Base-by-base conservation (phyloP, 2,113 vertebrate genomes). In the Eulemur macaco region DNA sequence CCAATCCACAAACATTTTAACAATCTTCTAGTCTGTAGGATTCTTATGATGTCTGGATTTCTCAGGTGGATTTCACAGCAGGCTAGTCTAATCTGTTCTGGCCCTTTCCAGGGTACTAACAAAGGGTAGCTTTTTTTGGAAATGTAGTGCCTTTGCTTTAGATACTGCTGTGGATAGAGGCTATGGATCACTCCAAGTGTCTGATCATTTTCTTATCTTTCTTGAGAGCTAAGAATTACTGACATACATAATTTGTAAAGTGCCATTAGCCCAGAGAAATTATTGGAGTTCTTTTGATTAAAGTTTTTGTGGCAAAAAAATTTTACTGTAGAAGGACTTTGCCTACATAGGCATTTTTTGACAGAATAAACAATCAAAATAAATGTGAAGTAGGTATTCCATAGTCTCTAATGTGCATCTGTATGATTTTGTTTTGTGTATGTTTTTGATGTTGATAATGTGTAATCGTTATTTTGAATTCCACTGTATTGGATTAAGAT, bases 391-490 rank as follows among this genome's bases (percentile, higher is more conserved):
- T 1, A 92, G 47, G 2, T 23, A 25, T 71, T 39, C 39, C 18
- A 74, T 37, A 85, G 20, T 80, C 39, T 69, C 13, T 92, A 42
- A 39, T 71, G 39, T 5, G 1, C 9, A 89, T 93, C 89, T 89
- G n/a, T 47, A 45, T 78, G 84, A 77, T 50, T 63, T 66, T 71
- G 18, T 94, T 78, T 80, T 89, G 8, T 52, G 29, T 81, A 86
- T 68, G 34, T 93, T 96, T 47, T n/a, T 50, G 17, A 68, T 92
- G 69, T 63, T 78, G 50, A 85, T 84, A 45, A 54, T 56, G 15
- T 56, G 14, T 47, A 37, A 58, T 73, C 25, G 87, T 96, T 86
- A 96, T 94, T 93, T 97, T 91, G 45, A 90, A 63, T 89, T 94
- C 45, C 37, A 94, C 54, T 63, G 58, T 56, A 60, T 31, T 77